Conservation (phyloP, 2,113 vertebrate genomes). For the Neolamprologus hecqui region DNA sequence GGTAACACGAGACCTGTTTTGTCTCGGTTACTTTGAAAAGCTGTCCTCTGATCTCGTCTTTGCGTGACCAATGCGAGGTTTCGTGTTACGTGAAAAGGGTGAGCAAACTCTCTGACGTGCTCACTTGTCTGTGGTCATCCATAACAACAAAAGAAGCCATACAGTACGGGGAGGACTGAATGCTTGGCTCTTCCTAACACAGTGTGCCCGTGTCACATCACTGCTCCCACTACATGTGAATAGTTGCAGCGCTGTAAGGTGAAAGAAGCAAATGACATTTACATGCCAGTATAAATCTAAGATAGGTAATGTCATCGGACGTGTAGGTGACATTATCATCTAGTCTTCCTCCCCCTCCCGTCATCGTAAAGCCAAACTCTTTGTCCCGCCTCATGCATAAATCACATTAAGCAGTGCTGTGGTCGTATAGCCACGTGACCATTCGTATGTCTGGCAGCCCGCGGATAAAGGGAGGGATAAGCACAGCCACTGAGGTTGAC, state of each 20-base stretch:
- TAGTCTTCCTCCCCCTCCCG: neutral
- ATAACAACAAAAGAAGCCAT: slow-evolving; percentile 51
- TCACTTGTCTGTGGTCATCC: slow-evolving; percentile 48
- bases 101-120: slow-evolving; percentile 51
- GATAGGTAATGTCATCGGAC: slow-evolving; percentile 45
- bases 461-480: slow-evolving; percentile 31
- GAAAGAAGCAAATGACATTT: slow-evolving; percentile 49
- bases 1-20: slow-evolving; percentile 37
- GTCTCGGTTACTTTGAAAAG: slow-evolving; percentile 17
- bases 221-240: slow-evolving; percentile 13
- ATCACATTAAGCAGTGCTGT: slow-evolving; percentile 48
- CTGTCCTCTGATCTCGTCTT: slow-evolving; percentile 20
- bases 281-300: slow-evolving; percentile 39
- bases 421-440: slow-evolving; percentile 24
- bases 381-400: slow-evolving; percentile 61
- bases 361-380: slow-evolving; percentile 44
- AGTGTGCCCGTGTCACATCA: slow-evolving; percentile 12
- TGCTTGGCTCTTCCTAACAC: slow-evolving; percentile 19
- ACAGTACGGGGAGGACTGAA: slow-evolving; percentile 30
- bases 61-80: slow-evolving; percentile 29
- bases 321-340: slow-evolving; percentile 44
- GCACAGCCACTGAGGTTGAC: slow-evolving; percentile 53
- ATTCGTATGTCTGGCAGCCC: slow-evolving; percentile 38
- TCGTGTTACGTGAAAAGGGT: slow-evolving; percentile 54
- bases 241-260: slow-evolving; percentile 20